Evolutionary conservation across 2,113 vertebrate species (phyloP).

Genomic region (Phalacrocorax brasilianus): DNA sequence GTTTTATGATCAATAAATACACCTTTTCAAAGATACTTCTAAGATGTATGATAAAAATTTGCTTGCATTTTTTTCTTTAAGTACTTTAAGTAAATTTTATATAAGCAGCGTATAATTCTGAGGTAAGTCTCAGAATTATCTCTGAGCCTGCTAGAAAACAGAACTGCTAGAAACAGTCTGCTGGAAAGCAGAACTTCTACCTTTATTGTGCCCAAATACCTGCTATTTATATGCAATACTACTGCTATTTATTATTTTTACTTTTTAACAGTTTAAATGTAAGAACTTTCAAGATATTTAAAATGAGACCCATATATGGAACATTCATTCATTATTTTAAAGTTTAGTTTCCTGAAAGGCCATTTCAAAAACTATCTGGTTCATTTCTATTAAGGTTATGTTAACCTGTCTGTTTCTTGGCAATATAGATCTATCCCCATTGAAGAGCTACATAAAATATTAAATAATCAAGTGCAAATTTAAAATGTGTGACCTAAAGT

Average conservation of each 20-base stretch:
- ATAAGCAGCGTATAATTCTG: neutral
- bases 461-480: neutral
- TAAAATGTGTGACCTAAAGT: neutral
- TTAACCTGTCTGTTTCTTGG: neutral
- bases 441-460: neutral
- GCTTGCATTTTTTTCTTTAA: neutral
- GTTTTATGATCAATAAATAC: neutral
- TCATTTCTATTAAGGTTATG: neutral
- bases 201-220: neutral
- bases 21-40: neutral
- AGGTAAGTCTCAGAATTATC: neutral
- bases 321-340: neutral
- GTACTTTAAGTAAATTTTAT: neutral
- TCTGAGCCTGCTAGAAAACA: neutral
- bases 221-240: neutral
- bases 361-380: neutral
- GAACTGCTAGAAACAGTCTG: too few relatives aligned
- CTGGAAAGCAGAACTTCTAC: neutral
- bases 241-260: neutral
- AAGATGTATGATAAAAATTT: neutral
- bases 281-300: neutral
- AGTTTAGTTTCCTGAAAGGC: neutral
- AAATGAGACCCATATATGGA: neutral
- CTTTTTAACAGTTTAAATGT: neutral
- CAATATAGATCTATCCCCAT: neutral